Evolutionary conservation across 1,140 invertebrate species (phyloP).

Genomic region (Saccostrea cuccullata): DNA sequence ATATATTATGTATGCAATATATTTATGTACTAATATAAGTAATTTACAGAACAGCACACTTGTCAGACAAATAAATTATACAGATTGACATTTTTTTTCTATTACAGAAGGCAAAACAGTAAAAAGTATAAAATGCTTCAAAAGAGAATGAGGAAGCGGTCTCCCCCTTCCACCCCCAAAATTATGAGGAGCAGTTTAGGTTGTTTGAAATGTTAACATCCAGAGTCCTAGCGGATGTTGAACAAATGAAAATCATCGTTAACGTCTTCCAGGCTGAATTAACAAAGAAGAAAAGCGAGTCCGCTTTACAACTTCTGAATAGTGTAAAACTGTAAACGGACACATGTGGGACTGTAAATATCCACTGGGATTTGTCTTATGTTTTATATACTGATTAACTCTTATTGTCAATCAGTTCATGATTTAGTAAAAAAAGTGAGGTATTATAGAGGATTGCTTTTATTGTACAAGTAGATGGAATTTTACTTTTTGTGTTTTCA

Average conservation of each 20-base stretch:
- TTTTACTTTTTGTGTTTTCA: neutral
- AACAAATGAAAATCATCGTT: neutral
- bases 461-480: neutral
- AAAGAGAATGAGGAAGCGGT: slow-evolving; percentile 10
- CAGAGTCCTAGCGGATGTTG: neutral
- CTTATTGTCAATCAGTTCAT: no score
- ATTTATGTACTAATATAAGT: neutral
- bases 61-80: neutral
- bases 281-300: neutral
- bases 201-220: slow-evolving; percentile 1
- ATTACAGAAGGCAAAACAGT: neutral
- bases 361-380: no score
- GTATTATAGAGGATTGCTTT: neutral
- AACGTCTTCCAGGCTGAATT: neutral
- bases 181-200: neutral
- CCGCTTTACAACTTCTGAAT: neutral
- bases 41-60: neutral
- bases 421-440: no score
- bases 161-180: neutral
- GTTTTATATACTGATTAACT: no score
- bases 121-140: slow-evolving; percentile 8
- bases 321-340: neutral
- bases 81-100: slow-evolving; percentile 6
- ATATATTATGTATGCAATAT: no score
- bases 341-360: no score